These are phyloP conservation scores for Anas acuta DNA, from an alignment of 2,797 vertebrate species.

Conservation along the genomic window DNA sequence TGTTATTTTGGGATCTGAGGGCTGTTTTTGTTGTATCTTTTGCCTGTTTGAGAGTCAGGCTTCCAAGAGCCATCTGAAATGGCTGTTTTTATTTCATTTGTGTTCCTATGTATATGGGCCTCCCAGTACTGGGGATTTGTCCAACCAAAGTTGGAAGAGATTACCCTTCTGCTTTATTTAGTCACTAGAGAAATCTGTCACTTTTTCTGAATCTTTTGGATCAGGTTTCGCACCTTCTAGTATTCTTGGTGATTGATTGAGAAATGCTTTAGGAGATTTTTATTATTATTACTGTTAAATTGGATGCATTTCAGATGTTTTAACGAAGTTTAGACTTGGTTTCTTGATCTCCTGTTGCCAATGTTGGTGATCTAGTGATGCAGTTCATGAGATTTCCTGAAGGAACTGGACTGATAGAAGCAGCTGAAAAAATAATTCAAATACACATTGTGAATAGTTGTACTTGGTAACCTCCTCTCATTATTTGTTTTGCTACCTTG, in stretches of 20 bases:
- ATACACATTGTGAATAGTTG: background rate
- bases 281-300: background rate
- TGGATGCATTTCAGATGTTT: background rate
- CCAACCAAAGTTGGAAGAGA: background rate
- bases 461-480: background rate
- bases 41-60: background rate
- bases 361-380: background rate
- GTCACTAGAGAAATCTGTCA: background rate
- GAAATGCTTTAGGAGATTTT: background rate
- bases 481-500: constrained; percentile 39
- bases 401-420: background rate
- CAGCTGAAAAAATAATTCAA: background rate
- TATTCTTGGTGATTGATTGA: background rate
- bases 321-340: background rate
- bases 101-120: background rate
- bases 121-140: background rate
- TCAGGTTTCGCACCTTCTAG: background rate
- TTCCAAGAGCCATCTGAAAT: background rate
- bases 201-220: background rate
- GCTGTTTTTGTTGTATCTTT: background rate
- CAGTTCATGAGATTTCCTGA: background rate
- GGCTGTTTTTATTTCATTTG: background rate
- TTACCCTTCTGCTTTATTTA: background rate
- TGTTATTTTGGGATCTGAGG: background rate
- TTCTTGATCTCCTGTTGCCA: background rate